Conservation (phyloP, 92 coral and sea anemone genomes). For the Epizoanthus rinbou region DNA sequence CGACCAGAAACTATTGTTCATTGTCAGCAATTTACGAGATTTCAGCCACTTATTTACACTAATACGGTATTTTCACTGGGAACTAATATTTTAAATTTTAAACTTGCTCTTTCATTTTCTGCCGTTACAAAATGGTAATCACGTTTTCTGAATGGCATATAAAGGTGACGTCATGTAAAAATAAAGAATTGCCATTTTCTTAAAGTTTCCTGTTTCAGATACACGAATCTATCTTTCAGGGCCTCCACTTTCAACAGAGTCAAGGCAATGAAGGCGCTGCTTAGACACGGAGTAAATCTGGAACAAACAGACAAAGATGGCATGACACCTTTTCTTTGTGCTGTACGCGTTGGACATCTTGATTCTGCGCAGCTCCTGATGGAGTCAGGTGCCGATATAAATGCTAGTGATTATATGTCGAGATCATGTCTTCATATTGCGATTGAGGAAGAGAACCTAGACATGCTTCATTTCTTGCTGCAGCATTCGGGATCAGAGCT, state of each 20-base stretch:
- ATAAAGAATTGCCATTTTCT: too few species aligned
- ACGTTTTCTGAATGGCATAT: too few species aligned
- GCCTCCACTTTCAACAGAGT: conserved; percentile 60
- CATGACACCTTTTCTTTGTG: conserved; percentile 66
- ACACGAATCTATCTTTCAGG: conserved; percentile 38
- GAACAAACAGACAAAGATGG: conserved; percentile 51
- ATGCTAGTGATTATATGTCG: conserved; percentile 51
- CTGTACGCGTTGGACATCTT: conserved; percentile 58
- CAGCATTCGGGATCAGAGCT: conserved; percentile 41
- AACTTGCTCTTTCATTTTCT: too few species aligned
- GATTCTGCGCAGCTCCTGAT: conserved; percentile 58
- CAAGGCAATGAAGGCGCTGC: conserved; percentile 47
- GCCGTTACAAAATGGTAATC: too few species aligned
- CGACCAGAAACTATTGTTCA: too few species aligned
- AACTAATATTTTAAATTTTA: too few species aligned
- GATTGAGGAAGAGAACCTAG: conserved; percentile 48
- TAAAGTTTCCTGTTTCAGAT: not conserved
- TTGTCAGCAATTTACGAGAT: too few species aligned
- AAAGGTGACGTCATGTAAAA: too few species aligned
- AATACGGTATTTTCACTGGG: too few species aligned
- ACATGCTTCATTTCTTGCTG: conserved; percentile 52
- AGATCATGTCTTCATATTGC: conserved; percentile 73
- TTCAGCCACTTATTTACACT: too few species aligned
- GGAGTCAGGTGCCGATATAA: conserved; percentile 63
- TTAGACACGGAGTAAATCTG: conserved; percentile 32